Conservation (phyloP, 2,113 vertebrate species). For the Suncus etruscus region DNA sequence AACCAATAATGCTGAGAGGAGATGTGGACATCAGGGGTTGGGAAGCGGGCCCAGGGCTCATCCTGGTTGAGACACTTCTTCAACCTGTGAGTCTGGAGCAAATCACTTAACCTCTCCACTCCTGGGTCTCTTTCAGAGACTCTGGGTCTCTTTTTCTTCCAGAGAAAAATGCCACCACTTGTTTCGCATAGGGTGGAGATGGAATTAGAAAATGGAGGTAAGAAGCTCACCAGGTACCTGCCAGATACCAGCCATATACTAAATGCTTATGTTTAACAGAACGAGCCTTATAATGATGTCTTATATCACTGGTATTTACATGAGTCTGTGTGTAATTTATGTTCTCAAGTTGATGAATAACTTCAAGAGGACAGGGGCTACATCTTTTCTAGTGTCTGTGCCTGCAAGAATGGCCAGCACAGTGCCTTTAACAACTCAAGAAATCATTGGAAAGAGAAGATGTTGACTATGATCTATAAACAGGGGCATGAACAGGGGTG, state of each 20-base stretch:
- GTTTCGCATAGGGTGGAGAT: constrained; percentile 20
- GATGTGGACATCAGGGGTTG: not conserved
- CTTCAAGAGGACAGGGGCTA: not conserved
- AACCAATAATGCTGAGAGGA: not conserved
- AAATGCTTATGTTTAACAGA: constrained; percentile 26
- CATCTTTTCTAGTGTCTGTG: not conserved
- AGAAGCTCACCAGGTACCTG: not conserved
- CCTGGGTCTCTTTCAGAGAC: not conserved
- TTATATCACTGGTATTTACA: not conserved
- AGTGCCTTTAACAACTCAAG: not conserved
- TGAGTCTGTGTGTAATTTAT: not conserved
- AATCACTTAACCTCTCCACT: not conserved
- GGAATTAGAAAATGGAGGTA: not conserved
- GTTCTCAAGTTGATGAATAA: not conserved
- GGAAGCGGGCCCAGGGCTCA: not conserved
- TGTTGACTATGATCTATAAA: constrained; percentile 77
- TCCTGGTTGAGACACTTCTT: not conserved
- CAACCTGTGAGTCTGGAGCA: not conserved
- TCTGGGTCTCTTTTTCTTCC: not conserved
- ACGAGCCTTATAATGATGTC: not conserved
- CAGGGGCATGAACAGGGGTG: constrained; percentile 31
- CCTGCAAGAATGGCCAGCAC: not conserved
- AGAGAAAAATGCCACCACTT: not conserved
- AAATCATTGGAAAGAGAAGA: constrained; percentile 43
- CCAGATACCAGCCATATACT: not conserved